Conservation (phyloP, 2,888 invertebrate species). For the Volucella inflata region DNA sequence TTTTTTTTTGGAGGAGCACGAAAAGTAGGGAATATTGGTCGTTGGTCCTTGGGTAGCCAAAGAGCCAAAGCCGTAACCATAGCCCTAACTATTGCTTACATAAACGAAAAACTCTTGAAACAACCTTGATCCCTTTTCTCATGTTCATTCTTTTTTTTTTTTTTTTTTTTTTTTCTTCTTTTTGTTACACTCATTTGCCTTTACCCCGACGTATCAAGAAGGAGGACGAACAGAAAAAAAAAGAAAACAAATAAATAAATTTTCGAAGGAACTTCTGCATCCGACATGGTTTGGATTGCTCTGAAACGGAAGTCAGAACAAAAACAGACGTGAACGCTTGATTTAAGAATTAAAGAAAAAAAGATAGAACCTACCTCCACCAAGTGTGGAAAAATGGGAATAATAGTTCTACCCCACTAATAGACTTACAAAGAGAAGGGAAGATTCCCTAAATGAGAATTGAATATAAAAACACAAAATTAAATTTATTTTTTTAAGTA, state of each 20-base stretch:
- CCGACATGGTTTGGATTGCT: slow-evolving; percentile 13
- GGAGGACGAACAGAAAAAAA: slow-evolving; percentile 5
- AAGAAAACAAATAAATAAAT: slow-evolving; percentile 48
- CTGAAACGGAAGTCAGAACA: neutral
- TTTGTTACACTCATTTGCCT: slow-evolving; percentile 5
- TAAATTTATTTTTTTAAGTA: slow-evolving; percentile 3
- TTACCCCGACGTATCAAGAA: slow-evolving; percentile 1
- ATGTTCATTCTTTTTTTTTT: slow-evolving; percentile 66
- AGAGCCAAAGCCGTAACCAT: neutral
- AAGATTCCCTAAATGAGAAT: slow-evolving; percentile 23
- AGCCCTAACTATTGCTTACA: slow-evolving; percentile 66
- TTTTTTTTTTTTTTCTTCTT: slow-evolving; percentile 28
- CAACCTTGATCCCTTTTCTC: slow-evolving; percentile 73
- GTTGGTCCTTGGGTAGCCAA: slow-evolving; percentile 20
- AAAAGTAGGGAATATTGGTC: slow-evolving; percentile 60
- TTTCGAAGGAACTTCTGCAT: slow-evolving; percentile 48
- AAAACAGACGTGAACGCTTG: slow-evolving; percentile 55
- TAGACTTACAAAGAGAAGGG: slow-evolving; percentile 60
- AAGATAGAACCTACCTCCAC: slow-evolving; percentile 21
- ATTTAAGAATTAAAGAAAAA: slow-evolving; percentile 60
- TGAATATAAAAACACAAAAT: neutral
- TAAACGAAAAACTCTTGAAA: slow-evolving; percentile 65
- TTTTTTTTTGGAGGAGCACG: neutral
- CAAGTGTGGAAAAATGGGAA: slow-evolving; percentile 52
- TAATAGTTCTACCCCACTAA: slow-evolving; percentile 6